Percentiles rank a stretch among this genome's conserved stretches.
phyloP scores from a whole-genome alignment of 2,888 invertebrate species.

The Meiosimyza platycephala region DNA sequence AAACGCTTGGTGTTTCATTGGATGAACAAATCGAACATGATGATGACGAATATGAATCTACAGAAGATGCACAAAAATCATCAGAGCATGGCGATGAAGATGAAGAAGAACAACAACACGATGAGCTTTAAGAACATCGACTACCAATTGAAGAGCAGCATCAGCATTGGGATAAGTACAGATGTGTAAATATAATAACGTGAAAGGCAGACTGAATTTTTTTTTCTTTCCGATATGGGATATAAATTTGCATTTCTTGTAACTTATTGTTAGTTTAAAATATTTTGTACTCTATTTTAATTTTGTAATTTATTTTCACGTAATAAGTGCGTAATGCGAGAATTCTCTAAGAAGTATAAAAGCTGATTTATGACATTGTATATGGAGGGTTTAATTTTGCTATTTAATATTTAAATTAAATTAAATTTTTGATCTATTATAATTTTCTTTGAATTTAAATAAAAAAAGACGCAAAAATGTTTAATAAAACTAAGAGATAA shows the following conservation, averaged over 20 bases:
- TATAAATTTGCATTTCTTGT: constrained; percentile 29
- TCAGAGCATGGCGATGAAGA: constrained; percentile 53
- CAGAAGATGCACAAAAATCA: constrained; percentile 67
- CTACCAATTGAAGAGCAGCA: not conserved
- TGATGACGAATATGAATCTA: constrained; percentile 66
- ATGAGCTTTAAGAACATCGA: constrained; percentile 70
- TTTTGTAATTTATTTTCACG: constrained; percentile 4
- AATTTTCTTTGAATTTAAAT: constrained; percentile 16
- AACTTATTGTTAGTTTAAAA: constrained; percentile 11
- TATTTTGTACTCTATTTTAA: not conserved
- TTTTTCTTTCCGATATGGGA: constrained; percentile 36
- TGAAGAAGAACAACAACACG: constrained; percentile 70
- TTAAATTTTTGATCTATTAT: constrained; percentile 7
- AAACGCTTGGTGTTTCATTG: constrained; percentile 79
- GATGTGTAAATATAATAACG: constrained; percentile 48
- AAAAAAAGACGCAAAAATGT: constrained; percentile 16
- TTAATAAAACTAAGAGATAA: constrained; percentile 13
- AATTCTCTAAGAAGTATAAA: not conserved
- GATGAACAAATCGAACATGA: constrained; percentile 74
- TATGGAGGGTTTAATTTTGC: not conserved
- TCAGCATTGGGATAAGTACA: not conserved
- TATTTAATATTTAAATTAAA: constrained; percentile 30
- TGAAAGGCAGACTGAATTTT: constrained; percentile 57
- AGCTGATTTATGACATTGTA: no score
- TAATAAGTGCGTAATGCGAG: not conserved